phyloP scores from a whole-genome alignment of 2,113 vertebrate genomes.

The Apus apus region DNA sequence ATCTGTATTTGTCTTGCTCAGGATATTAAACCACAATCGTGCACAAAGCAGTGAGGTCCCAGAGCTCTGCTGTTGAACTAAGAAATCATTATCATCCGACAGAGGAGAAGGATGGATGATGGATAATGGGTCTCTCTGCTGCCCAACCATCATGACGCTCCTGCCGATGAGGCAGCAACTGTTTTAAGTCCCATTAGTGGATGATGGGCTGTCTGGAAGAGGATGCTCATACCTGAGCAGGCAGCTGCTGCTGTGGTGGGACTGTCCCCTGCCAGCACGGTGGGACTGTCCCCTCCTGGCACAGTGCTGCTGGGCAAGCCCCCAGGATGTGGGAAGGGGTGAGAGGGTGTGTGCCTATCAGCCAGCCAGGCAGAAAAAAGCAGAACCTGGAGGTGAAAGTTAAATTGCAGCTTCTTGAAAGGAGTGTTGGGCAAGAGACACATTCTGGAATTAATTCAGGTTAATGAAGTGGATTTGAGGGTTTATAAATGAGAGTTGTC shows the following conservation, averaged over 20 bases:
- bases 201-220: constrained; percentile 80
- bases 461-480: background rate
- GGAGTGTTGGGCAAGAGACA: background rate
- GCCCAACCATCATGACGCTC: constrained; percentile 74
- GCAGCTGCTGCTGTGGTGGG: constrained; percentile 38
- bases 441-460: background rate
- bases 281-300: background rate
- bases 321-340: background rate
- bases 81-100: constrained; percentile 77
- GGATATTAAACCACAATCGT: constrained; percentile 62
- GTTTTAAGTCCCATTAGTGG: constrained; percentile 80
- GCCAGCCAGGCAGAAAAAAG: accelerated
- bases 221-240: constrained; percentile 66
- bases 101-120: constrained; percentile 70
- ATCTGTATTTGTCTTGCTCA: constrained; percentile 67
- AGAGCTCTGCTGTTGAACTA: constrained; percentile 62
- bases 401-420: background rate
- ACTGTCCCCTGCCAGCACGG: accelerated
- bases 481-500: background rate
- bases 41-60: constrained; percentile 71
- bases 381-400: background rate
- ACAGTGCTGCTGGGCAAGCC: background rate
- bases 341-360: accelerated
- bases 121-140: constrained; percentile 79
- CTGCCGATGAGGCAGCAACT: constrained; percentile 75